Percentiles rank a stretch among this genome's conserved stretches.
Conservation (phyloP, 2,888 invertebrate genomes). For the Boloria selene region DNA sequence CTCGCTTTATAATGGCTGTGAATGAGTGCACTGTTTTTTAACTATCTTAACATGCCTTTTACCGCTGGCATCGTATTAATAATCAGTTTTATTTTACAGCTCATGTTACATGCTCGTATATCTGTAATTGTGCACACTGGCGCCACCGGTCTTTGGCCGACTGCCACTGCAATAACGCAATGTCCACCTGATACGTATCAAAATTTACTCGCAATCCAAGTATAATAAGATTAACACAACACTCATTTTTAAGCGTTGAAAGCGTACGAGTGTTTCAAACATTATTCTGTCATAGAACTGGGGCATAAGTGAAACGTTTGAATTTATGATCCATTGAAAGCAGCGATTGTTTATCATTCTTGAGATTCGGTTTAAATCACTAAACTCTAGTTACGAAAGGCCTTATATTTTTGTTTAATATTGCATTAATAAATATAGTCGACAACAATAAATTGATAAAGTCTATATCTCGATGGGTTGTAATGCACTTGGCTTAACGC, state of each 20-base stretch:
- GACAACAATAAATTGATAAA: slow-evolving; percentile 22
- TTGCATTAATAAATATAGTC: background rate
- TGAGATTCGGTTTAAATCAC: slow-evolving; percentile 12
- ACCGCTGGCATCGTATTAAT: slow-evolving; percentile 60
- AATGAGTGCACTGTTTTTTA: slow-evolving; percentile 44
- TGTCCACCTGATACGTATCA: slow-evolving; percentile 61
- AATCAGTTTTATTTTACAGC: slow-evolving; percentile 67
- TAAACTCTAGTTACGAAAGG: slow-evolving; percentile 12
- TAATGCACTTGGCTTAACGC: slow-evolving; percentile 29
- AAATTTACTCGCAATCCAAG: slow-evolving; percentile 52
- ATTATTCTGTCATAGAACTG: slow-evolving; percentile 27
- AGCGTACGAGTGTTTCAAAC: slow-evolving; percentile 19
- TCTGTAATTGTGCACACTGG: slow-evolving; percentile 68
- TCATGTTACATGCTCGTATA: slow-evolving; percentile 64
- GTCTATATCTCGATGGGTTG: slow-evolving; percentile 7
- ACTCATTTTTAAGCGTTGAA: slow-evolving; percentile 25
- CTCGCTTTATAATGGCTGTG: slow-evolving; percentile 41
- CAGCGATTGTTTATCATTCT: slow-evolving; percentile 25
- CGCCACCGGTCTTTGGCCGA: slow-evolving; percentile 71
- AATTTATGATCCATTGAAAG: slow-evolving; percentile 29
- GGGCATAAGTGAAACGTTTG: slow-evolving; percentile 17
- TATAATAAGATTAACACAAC: slow-evolving; percentile 23
- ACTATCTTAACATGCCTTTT: slow-evolving; percentile 49
- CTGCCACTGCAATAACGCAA: slow-evolving; percentile 65
- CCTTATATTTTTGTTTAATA: background rate